A percentile compares a stretch with the other conserved stretches of the same genome.
phyloP scores from a whole-genome alignment of 2,888 invertebrate genomes.

The Apeira syringaria region DNA sequence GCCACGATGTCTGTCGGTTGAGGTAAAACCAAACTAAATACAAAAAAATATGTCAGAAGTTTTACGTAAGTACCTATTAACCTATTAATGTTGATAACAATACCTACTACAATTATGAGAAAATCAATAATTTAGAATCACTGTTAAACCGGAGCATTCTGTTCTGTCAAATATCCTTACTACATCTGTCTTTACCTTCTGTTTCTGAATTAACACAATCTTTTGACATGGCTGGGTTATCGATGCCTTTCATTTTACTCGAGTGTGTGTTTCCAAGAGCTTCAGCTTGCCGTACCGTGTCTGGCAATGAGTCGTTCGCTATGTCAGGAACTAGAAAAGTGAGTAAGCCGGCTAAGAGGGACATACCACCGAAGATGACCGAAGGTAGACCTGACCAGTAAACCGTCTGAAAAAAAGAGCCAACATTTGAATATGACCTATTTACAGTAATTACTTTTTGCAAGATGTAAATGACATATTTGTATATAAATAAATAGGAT shows the following conservation, averaged over 20 bases:
- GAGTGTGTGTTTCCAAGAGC: constrained; percentile 43
- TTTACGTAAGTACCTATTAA: no score
- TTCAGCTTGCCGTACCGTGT: constrained; percentile 65
- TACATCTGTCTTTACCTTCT: neutral
- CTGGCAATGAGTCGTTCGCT: constrained; percentile 54
- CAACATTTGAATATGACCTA: no score
- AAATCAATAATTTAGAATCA: no score
- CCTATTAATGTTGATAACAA: no score
- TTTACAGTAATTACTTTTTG: no score
- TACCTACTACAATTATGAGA: no score
- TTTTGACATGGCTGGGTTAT: constrained; percentile 20
- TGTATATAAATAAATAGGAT: no score
- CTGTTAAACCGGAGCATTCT: no score
- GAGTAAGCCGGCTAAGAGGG: constrained; percentile 53
- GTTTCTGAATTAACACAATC: constrained; percentile 1
- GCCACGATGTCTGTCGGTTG: no score
- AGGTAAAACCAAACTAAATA: no score
- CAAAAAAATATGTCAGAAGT: no score
- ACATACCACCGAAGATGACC: constrained; percentile 52
- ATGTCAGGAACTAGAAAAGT: constrained; percentile 64
- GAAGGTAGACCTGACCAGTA: constrained; percentile 66
- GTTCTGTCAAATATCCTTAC: neutral
- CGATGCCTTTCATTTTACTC: neutral
- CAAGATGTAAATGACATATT: no score
- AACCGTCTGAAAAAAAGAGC: constrained; percentile 54